These are phyloP conservation scores for Lasioglossum vierecki DNA, from an alignment of 2,888 invertebrate species.

Conservation along the genomic window DNA sequence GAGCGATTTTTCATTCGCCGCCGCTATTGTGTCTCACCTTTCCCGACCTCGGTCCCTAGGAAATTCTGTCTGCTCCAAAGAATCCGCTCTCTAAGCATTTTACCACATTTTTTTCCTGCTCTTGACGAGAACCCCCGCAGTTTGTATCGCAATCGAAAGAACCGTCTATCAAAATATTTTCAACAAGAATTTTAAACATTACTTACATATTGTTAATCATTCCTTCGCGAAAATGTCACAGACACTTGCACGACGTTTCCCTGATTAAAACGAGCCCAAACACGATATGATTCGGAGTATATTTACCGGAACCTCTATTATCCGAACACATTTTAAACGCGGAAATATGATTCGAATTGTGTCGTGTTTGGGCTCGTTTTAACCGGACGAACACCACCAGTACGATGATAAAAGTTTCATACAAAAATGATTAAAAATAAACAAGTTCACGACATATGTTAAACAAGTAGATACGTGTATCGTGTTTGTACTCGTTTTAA, in stretches of 20 bases:
- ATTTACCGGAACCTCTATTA: not conserved
- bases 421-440: not conserved
- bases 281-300: not conserved
- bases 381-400: not conserved
- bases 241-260: not conserved
- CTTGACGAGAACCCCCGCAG: not conserved
- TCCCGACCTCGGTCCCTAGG: not conserved
- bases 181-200: not conserved
- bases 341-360: not conserved
- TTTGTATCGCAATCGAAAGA: not conserved
- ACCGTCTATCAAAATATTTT: not conserved
- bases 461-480: too few species aligned
- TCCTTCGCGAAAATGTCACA: not conserved
- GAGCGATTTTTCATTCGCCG: constrained; percentile 9
- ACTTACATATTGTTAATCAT: not conserved
- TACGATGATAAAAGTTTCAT: not conserved
- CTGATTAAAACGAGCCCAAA: not conserved
- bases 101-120: not conserved
- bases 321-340: not conserved
- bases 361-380: not conserved
- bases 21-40: not conserved
- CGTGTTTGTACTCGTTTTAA: not conserved
- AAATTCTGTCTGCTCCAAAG: not conserved
- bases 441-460: not conserved
- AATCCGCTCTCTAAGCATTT: not conserved